These are phyloP conservation scores for Pomacea canaliculata DNA, from an alignment of 2,888 invertebrate genomes.

Conservation along the genomic window DNA sequence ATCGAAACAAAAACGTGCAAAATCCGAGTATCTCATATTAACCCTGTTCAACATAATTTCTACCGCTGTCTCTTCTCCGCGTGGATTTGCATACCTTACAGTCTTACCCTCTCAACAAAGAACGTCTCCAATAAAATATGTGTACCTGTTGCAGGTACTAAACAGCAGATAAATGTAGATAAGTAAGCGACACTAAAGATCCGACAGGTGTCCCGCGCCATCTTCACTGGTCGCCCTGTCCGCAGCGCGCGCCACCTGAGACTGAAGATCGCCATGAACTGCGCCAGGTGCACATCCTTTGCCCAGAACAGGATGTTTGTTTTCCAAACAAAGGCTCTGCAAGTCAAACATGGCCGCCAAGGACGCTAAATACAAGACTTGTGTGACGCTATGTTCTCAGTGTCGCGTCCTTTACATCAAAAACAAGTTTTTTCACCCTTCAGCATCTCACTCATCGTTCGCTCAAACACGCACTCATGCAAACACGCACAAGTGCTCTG, in stretches of 20 bases:
- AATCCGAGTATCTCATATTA: too few species aligned
- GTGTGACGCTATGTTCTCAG: background rate
- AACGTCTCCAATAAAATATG: too few species aligned
- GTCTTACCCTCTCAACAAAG: too few species aligned
- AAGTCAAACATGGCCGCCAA: background rate
- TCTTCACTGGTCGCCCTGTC: background rate
- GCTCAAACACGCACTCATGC: conserved; percentile 3
- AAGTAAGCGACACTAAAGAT: too few species aligned
- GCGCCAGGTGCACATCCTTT: background rate
- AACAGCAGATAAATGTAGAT: background rate
- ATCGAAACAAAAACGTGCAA: too few species aligned
- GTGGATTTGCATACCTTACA: too few species aligned
- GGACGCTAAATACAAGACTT: background rate
- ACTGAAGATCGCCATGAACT: background rate
- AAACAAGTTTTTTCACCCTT: too few species aligned
- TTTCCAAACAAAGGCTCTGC: background rate
- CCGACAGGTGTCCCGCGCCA: background rate
- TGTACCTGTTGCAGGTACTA: background rate
- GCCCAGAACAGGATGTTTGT: background rate
- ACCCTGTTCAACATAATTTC: too few species aligned
- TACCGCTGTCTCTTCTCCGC: too few species aligned
- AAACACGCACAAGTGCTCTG: background rate
- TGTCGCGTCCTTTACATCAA: background rate
- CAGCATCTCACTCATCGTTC: background rate
- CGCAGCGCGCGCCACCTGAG: background rate